Percentiles rank a stretch among this genome's conserved stretches.
phyloP scores from a whole-genome alignment of 2,797 vertebrate species.

The Eidolon dupreanum region DNA sequence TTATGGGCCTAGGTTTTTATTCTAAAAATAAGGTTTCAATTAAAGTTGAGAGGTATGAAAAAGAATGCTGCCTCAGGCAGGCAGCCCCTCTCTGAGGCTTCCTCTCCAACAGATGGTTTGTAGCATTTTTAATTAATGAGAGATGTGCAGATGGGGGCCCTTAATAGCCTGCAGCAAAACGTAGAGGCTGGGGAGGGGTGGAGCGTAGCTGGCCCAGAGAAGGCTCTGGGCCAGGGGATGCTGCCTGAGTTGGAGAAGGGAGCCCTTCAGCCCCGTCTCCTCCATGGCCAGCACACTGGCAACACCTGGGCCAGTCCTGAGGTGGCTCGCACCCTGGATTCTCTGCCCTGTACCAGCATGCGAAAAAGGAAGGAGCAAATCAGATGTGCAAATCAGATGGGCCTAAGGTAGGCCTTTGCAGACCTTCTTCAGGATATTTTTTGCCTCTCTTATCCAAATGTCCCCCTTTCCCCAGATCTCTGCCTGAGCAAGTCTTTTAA shows the following conservation, averaged over 20 bases:
- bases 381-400: neutral
- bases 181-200: neutral
- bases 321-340: neutral
- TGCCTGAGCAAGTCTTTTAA: neutral
- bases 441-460: neutral
- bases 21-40: slow-evolving; percentile 68
- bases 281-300: neutral
- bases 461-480: neutral
- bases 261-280: neutral
- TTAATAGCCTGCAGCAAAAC: slow-evolving; percentile 72
- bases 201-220: no score
- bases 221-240: neutral
- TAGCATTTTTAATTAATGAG: slow-evolving; percentile 77
- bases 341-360: neutral
- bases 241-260: neutral
- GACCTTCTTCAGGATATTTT: neutral
- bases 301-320: neutral
- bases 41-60: slow-evolving; percentile 55
- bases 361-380: neutral
- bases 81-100: slow-evolving; percentile 59
- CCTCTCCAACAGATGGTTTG: slow-evolving; percentile 75
- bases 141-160: slow-evolving; percentile 62
- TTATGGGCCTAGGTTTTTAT: slow-evolving; percentile 31
- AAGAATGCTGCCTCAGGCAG: slow-evolving; percentile 30
- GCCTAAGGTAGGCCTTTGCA: neutral